Base-by-base conservation (phyloP, 2,113 vertebrate species). In the Syngnathus typhle region DNA sequence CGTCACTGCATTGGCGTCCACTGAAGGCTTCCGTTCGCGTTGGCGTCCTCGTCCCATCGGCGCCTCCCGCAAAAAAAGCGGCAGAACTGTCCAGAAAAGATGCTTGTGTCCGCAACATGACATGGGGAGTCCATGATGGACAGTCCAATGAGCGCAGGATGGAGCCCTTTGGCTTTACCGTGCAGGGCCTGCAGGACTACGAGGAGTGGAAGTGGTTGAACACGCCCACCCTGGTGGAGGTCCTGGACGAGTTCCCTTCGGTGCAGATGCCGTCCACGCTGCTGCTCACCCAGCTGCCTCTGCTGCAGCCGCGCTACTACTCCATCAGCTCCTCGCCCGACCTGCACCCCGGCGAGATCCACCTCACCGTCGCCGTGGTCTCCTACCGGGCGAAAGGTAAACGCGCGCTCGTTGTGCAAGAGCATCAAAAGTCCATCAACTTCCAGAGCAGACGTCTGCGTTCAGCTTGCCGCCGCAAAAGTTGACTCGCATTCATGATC, bases 201-300 rank as follows among this genome's bases (percentile, higher is more conserved):
- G 97, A 99, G 77, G 93, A 98, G 67, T 99, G 97, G 97, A 98
- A 98, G 69, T 99, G 97, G 97, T 95, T 92, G 85, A 98, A 95
- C 85, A 98, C 95, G 65, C 92, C 95, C 11, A 98, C 95, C 0
- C 73, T 99, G 0, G 95, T 99, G 87, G 97, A 99, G 89, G 94
- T 95, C 39, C 84, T 99, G 80, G 94, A 98, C 75, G 96, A 98
- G 88, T 98, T 98, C 74, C 94, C 92, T 0, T 98, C 96, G 0
- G 85, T 99, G 81, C 95, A 95, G 91, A 93, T 97, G 92, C 95
- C 96, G 1, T 91, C 93, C 74, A 96, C 95, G 0, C 89, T 99
- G 82, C 93, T 99, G 51, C 91, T 99, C 60, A 98, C 95, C 2
- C 97, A 98, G 87, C 94, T 99, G 36, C 95, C 96, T 0, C 88